Evolutionary conservation across 2,888 invertebrate species (phyloP), one percentile per base, ranked within the genome.

Genomic region (Tinea trinotella): DNA sequence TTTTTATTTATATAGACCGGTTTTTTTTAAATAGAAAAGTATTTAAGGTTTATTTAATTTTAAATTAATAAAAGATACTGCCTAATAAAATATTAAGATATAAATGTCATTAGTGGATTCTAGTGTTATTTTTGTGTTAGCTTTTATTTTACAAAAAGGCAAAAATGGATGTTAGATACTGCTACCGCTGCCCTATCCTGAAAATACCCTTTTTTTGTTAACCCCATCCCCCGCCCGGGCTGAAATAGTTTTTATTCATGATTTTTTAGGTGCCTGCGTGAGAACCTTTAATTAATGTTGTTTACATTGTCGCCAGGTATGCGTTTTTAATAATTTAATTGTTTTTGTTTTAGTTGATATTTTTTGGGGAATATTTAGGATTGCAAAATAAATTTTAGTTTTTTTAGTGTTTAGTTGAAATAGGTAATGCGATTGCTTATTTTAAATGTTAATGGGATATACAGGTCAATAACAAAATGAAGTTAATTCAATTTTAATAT

Each of bases 221-320:
- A 66, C 15, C 35, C 49, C 67, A 7, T 66, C 73, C 75, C 66
- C 63, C 68, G 81, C 82, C 82, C 78, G 79, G 84, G 84, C 84
- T 84, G 84, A 71, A 59, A 78, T 83, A 83, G 84, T 71, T 81
- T 80, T 74, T 61, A 76, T 76, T 74, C 83, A 82, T 83, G 70
- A 81, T 84, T 84, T 82, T 76, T 71, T 85, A 85, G 85, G 85
- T 84, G 84, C 84, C 84, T 85, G 85, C 77, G 82, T 73, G 81
- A 74, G 71, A 78, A 76, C 78, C 83, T 80, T 83, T 83, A 80
- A 64, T 84, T 80, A 83, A 78, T 83, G 84, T 85, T 85, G 85
- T 85, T 85, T 85, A 85, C 85, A 85, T 85, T 84, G 85, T 85
- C 85, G 85, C 85, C 85, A 85, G 85, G 85, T 85, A 85, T 83